Conservation (phyloP, 2,113 vertebrate species). For the Chamaea fasciata region DNA sequence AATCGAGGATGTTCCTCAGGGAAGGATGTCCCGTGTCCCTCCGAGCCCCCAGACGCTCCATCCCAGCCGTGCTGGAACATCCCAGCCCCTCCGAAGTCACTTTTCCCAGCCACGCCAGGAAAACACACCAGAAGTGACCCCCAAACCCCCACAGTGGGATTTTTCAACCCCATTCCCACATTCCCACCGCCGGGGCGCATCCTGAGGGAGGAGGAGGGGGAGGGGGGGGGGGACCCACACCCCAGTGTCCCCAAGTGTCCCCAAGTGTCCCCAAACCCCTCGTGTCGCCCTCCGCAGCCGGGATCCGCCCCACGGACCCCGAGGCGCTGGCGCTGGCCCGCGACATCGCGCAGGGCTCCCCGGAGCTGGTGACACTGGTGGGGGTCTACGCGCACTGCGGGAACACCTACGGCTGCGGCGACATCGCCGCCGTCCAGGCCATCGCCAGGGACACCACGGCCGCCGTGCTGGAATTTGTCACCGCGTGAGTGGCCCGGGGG, state of each 20-base stretch:
- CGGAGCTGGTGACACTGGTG: slow-evolving; percentile 64
- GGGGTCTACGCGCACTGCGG: slow-evolving; percentile 84
- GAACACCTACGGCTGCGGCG: slow-evolving; percentile 76
- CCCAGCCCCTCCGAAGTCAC: neutral
- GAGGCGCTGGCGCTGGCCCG: slow-evolving; percentile 67
- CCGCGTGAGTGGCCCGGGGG: slow-evolving; percentile 62
- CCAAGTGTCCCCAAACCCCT: too few species aligned
- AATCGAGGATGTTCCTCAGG: too few species aligned
- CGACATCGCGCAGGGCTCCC: slow-evolving; percentile 24
- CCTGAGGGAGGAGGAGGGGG: too few species aligned
- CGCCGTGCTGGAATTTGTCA: slow-evolving; percentile 72
- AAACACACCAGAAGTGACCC: fast-evolving
- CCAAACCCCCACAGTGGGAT: fast-evolving
- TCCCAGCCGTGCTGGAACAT: too few species aligned
- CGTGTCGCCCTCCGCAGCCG: slow-evolving; percentile 51
- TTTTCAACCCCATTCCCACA: fast-evolving
- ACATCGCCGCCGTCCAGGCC: slow-evolving; percentile 68
- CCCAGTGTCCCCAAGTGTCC: too few species aligned
- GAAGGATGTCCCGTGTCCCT: too few species aligned
- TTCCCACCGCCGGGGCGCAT: fast-evolving
- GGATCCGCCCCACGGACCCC: slow-evolving; percentile 68
- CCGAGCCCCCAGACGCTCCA: neutral
- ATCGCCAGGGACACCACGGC: slow-evolving; percentile 73
- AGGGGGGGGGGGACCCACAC: too few species aligned
- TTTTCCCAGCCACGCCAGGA: neutral